A percentile compares a stretch with the other conserved stretches of the same genome.
These are phyloP conservation scores for Pseudorectes ferrugineus DNA, from an alignment of 2,113 vertebrate species.

Conservation along the genomic window DNA sequence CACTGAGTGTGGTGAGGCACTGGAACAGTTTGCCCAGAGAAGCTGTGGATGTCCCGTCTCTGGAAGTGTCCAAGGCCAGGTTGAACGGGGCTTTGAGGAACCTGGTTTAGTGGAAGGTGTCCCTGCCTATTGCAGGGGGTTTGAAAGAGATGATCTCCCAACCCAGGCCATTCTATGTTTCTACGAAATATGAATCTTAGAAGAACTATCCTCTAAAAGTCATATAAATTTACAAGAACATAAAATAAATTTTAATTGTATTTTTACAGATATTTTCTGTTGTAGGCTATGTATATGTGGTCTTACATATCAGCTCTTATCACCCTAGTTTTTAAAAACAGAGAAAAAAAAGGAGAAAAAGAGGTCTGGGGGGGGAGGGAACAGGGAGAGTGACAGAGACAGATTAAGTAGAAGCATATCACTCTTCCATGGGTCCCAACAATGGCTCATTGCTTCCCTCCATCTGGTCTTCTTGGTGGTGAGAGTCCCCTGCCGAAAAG, in stretches of 20 bases:
- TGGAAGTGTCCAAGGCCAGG: background rate
- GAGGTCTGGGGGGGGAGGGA: background rate
- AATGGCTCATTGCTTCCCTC: background rate
- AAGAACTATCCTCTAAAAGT: background rate
- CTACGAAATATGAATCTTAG: background rate
- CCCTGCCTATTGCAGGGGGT: background rate
- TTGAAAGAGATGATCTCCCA: background rate
- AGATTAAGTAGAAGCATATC: background rate
- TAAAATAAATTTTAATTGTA: background rate
- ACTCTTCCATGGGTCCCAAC: background rate
- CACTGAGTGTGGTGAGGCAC: background rate
- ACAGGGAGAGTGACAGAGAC: background rate
- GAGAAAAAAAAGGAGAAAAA: background rate
- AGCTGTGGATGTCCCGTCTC: background rate
- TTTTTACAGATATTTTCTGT: background rate
- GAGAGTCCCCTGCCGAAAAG: accelerated
- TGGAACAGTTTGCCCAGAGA: background rate
- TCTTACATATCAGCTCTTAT: background rate
- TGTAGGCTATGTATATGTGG: background rate
- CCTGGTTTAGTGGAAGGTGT: background rate
- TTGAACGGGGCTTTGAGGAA: background rate
- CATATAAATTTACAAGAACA: background rate
- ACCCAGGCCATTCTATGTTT: background rate
- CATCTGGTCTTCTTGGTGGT: background rate
- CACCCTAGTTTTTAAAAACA: background rate